phyloP scores from a whole-genome alignment of 2,797 vertebrate genomes.

The Pseudomugil tenellus region DNA sequence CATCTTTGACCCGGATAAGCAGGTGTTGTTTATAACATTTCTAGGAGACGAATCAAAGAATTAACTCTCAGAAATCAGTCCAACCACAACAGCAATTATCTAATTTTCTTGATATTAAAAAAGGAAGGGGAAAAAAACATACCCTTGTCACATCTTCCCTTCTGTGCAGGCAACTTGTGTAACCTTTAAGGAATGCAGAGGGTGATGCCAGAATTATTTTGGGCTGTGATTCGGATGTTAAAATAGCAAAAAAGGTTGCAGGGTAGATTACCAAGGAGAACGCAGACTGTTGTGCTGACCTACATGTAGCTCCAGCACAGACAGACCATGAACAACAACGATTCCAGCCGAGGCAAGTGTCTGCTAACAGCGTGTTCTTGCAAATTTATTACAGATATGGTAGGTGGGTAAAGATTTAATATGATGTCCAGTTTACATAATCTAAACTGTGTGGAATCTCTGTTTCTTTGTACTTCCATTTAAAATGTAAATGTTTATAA shows the following conservation, averaged over 20 bases:
- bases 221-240: slow-evolving; percentile 78
- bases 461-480: slow-evolving; percentile 13
- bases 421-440: slow-evolving; percentile 8
- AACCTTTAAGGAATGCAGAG: slow-evolving; percentile 75
- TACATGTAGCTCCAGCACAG: slow-evolving; percentile 62
- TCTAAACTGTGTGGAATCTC: slow-evolving; percentile 29
- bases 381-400: slow-evolving; percentile 26
- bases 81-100: slow-evolving; percentile 40
- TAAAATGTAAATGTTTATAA: slow-evolving; percentile 43
- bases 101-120: slow-evolving; percentile 49
- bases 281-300: slow-evolving; percentile 65
- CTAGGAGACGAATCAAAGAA: slow-evolving; percentile 1
- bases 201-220: slow-evolving; percentile 80
- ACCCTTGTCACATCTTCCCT: slow-evolving; percentile 49
- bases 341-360: slow-evolving; percentile 76
- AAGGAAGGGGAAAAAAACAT: slow-evolving; percentile 26
- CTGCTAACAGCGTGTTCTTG: slow-evolving; percentile 42
- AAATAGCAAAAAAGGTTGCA: slow-evolving; percentile 80
- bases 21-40: slow-evolving; percentile 30
- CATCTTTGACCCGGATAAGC: neutral
- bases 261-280: slow-evolving; percentile 73
- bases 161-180: slow-evolving; percentile 64
- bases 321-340: slow-evolving; percentile 58
- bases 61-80: slow-evolving; percentile 17
- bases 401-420: slow-evolving; percentile 24